A percentile compares a stretch with the other conserved stretches of the same genome.
Evolutionary conservation across 92 coral and sea anemone genomes (phyloP).

Genomic region (Siderastrea siderea): DNA sequence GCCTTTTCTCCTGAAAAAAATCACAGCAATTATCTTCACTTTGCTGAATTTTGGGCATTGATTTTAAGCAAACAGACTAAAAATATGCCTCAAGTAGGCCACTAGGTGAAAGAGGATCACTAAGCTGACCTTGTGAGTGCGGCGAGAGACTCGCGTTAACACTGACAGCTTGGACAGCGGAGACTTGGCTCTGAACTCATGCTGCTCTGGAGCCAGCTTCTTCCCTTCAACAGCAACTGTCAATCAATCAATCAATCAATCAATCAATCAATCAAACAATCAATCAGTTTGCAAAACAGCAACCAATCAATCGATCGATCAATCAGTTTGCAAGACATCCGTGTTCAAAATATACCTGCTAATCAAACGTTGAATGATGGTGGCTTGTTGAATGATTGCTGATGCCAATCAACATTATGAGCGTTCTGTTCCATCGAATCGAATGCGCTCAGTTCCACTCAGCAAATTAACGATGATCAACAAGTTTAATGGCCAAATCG

Average conservation of each 20-base stretch:
- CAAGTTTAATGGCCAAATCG: too few relatives aligned
- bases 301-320: too few relatives aligned
- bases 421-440: too few relatives aligned
- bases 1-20: constrained; percentile 75
- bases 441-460: too few relatives aligned
- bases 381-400: too few relatives aligned
- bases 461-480: too few relatives aligned
- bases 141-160: constrained; percentile 91
- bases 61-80: neutral
- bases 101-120: neutral
- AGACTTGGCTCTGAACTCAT: constrained; percentile 84
- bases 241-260: neutral
- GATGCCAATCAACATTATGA: too few relatives aligned
- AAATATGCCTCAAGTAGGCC: neutral
- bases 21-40: neutral
- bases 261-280: neutral
- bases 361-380: too few relatives aligned
- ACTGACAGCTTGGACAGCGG: constrained; percentile 94
- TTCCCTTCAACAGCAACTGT: constrained; percentile 1
- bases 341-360: too few relatives aligned
- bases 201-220: constrained; percentile 39
- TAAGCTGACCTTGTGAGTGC: constrained; percentile 73
- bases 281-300: too few relatives aligned
- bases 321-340: too few relatives aligned
- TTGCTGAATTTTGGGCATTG: neutral